phyloP scores from a whole-genome alignment of 1,140 invertebrate genomes.

The Leptinotarsa texana region DNA sequence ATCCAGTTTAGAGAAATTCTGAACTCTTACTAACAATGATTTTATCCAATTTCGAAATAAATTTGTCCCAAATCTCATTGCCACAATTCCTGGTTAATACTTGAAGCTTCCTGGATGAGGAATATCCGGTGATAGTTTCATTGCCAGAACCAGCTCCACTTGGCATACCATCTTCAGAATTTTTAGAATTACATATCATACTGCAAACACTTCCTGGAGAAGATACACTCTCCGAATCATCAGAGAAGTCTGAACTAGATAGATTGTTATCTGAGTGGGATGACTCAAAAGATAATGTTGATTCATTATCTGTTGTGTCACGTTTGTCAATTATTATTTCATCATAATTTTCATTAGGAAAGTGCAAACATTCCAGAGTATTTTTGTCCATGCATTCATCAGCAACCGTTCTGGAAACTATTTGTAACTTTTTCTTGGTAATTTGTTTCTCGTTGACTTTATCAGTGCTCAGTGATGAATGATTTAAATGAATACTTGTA shows the following conservation, averaged over 20 bases:
- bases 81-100: neutral
- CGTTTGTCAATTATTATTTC: too few species aligned
- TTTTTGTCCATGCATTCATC: neutral
- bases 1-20: conserved; percentile 30
- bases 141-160: neutral
- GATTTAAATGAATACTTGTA: too few species aligned
- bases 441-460: too few species aligned
- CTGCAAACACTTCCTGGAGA: conserved; percentile 4
- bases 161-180: too few species aligned
- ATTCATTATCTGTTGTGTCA: neutral
- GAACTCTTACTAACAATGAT: conserved; percentile 39
- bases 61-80: conserved; percentile 44
- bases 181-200: neutral
- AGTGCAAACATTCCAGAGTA: neutral
- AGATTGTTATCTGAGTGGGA: neutral
- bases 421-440: neutral
- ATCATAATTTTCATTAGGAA: neutral
- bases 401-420: neutral
- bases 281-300: neutral
- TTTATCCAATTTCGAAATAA: conserved; percentile 43
- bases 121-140: too few species aligned
- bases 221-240: neutral
- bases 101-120: too few species aligned
- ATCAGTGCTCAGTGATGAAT: too few species aligned
- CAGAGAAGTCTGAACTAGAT: neutral